These are phyloP conservation scores for Scomber colias DNA, from an alignment of 2,113 vertebrate species.

Conservation along the genomic window DNA sequence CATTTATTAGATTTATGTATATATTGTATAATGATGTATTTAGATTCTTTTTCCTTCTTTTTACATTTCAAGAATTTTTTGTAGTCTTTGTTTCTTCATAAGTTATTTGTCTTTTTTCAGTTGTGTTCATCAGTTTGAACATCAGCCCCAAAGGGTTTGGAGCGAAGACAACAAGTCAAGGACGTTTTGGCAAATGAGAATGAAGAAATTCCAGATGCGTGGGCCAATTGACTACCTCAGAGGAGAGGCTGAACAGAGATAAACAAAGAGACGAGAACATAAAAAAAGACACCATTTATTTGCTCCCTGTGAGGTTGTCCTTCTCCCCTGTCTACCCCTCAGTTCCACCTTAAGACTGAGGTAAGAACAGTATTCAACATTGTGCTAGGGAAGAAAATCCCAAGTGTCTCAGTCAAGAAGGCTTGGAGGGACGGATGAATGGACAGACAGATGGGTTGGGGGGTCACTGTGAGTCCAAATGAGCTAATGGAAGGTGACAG, in stretches of 20 bases:
- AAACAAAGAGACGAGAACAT: slow-evolving; percentile 68
- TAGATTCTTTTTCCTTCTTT: slow-evolving; percentile 72
- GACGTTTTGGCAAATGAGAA: slow-evolving; percentile 88
- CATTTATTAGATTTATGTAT: slow-evolving; percentile 82
- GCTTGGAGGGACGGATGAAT: slow-evolving; percentile 74
- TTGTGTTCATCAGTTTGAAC: slow-evolving; percentile 69
- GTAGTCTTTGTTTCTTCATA: slow-evolving; percentile 57
- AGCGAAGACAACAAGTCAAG: slow-evolving; percentile 85
- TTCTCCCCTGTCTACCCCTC: slow-evolving; percentile 84
- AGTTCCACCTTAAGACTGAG: slow-evolving; percentile 89
- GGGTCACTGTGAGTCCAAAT: slow-evolving; percentile 79
- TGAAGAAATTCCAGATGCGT: slow-evolving; percentile 71
- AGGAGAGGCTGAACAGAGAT: slow-evolving; percentile 64
- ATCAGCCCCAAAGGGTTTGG: slow-evolving; percentile 80
- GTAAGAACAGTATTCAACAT: slow-evolving; percentile 90
- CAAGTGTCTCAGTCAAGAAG: slow-evolving; percentile 85
- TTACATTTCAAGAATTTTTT: slow-evolving; percentile 71
- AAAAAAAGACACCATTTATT: slow-evolving; percentile 64
- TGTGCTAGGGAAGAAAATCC: slow-evolving; percentile 93
- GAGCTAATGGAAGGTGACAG: slow-evolving; percentile 78
- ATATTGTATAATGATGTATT: slow-evolving; percentile 75
- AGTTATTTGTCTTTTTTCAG: slow-evolving; percentile 52
- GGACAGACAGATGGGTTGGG: slow-evolving; percentile 70
- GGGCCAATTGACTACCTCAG: slow-evolving; percentile 53
- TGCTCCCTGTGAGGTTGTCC: slow-evolving; percentile 68